Base-by-base conservation (phyloP, 2,888 invertebrate species). In the Agrotis segetum region DNA sequence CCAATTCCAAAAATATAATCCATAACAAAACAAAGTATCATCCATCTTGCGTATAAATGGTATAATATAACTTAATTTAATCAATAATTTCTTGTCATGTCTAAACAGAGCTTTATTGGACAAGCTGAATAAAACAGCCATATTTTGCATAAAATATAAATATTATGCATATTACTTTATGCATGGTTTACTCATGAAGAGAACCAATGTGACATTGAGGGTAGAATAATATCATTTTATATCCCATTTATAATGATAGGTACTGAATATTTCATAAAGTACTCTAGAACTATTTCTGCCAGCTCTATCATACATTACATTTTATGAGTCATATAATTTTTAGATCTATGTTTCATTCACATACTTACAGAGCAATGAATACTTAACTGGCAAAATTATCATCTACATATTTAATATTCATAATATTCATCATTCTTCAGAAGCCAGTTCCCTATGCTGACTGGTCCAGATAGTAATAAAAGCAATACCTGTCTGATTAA, bases 331-430 rank as follows among this genome's bases (percentile, higher is more conserved):
- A 58, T 49, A 61, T 1, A 60, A 60, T 64, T 60, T 58, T 60
- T n/a, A 40, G 14, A 64, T 50, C 21, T 19, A 24, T 21, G 6
- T 44, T 24, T 24, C 5, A 9, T 29, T 60, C 52, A 40, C 4
- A 19, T 63, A 55, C 47, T 14, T 6, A 40, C 40, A 56, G 52
- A 65, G 60, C 53, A 67, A 72, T 62, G 63, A 11, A 64, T 55
- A 82, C 75, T 62, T 67, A 79, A 75, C 75, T 84, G 76, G 73
- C 72, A 60, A 82, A 85, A 89, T 91, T 88, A 87, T 80, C 89
- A 90, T 92, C 86, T 87, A n/a, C n/a, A n/a, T n/a, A 88, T 89
- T 92, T 87, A 91, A 88, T 91, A 92, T 91, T 90, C 87, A 89
- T 88, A 88, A 85, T 85, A 92, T 91, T 88, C 88, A 90, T 90